Evolutionary conservation across 2,797 vertebrate species (phyloP).

Genomic region (Myotis findleyi): DNA sequence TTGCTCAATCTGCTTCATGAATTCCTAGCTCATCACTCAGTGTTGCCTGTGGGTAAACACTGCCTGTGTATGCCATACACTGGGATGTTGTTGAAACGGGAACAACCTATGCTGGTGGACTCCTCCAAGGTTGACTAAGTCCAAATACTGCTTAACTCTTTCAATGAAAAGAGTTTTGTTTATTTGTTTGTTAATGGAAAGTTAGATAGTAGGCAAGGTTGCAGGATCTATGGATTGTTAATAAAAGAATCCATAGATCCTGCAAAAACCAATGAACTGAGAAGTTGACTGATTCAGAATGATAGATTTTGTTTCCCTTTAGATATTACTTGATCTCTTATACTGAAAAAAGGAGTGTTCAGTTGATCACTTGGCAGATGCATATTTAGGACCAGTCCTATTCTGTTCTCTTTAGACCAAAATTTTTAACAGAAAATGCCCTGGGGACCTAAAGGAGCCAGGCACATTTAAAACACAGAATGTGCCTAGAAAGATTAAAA

Average conservation of each 20-base stretch:
- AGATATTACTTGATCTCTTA: background rate
- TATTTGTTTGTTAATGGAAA: background rate
- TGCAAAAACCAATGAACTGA: background rate
- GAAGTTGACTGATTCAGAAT: background rate
- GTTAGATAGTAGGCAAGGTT: background rate
- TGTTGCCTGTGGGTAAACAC: background rate
- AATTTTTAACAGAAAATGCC: background rate
- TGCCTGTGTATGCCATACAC: background rate
- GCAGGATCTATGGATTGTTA: background rate
- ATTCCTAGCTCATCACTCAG: background rate
- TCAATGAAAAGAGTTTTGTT: background rate
- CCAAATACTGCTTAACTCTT: background rate
- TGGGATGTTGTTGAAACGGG: background rate
- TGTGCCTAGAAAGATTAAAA: constrained; percentile 9
- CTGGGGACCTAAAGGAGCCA: background rate
- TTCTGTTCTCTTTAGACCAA: constrained; percentile 14
- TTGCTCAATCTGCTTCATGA: background rate
- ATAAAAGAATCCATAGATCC: background rate
- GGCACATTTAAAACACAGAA: background rate
- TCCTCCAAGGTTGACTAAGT: background rate
- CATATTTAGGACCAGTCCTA: background rate
- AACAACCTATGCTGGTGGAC: background rate
- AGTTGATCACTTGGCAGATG: background rate
- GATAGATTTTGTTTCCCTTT: background rate
- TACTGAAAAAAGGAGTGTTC: background rate